phyloP scores from a whole-genome alignment of 2,113 vertebrate genomes.

The Petaurus breviceps region DNA sequence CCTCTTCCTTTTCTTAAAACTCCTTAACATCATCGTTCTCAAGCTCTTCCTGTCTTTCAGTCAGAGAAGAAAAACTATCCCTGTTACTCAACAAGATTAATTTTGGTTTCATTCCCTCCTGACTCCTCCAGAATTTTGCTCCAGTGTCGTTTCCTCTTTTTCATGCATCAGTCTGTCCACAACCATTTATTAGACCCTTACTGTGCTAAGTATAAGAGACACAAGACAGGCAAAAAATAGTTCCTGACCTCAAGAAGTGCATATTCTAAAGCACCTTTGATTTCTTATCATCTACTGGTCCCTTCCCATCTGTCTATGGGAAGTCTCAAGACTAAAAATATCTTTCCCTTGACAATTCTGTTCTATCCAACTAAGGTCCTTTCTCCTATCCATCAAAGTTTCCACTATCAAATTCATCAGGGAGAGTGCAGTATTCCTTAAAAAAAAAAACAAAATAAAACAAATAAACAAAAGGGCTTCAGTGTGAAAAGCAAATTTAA shows the following conservation, averaged over 20 bases:
- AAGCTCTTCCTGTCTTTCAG: neutral
- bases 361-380: neutral
- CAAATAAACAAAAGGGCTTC: neutral
- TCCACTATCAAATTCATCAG: neutral
- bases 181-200: neutral
- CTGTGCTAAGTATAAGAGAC: neutral
- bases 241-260: neutral
- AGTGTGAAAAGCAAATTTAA: neutral
- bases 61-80: neutral
- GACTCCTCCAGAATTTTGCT: neutral
- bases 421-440: neutral
- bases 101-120: neutral
- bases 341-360: neutral
- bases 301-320: neutral
- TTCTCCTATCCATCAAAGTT: neutral
- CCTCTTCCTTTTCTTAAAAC: neutral
- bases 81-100: neutral
- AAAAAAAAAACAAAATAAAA: neutral
- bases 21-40: neutral
- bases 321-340: neutral
- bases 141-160: neutral
- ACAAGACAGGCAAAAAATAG: neutral
- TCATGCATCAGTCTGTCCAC: neutral
- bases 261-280: neutral
- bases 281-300: neutral